These are phyloP conservation scores for Lycocorax pyrrhopterus DNA, from an alignment of 2,113 vertebrate species.

Conservation along the genomic window DNA sequence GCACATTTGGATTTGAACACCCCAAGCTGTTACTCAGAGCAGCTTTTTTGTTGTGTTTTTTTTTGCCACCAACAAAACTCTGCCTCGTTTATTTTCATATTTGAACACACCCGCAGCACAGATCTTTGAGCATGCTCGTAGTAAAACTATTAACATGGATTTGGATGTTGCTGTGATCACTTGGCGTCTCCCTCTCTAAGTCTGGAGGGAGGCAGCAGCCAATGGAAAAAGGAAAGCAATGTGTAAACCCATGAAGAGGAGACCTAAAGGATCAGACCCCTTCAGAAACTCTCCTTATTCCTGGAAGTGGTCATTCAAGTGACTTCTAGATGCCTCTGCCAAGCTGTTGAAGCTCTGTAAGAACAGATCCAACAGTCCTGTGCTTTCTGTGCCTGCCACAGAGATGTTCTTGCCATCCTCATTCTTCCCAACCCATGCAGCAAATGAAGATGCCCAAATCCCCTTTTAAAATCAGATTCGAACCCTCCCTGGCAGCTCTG, in stretches of 20 bases:
- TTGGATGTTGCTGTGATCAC: constrained; percentile 49
- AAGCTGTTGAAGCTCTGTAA: not conserved
- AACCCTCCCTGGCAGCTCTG: not conserved
- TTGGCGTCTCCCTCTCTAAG: not conserved
- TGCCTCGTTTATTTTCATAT: not conserved
- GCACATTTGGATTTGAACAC: constrained; percentile 39
- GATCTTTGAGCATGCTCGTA: not conserved
- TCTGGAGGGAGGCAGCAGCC: not conserved
- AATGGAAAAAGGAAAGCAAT: not conserved
- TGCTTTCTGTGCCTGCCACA: not conserved
- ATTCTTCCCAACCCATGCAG: not conserved
- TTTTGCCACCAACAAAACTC: not conserved
- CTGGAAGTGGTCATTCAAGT: not conserved
- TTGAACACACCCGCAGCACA: not conserved
- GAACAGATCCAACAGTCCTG: not conserved
- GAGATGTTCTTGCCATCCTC: not conserved
- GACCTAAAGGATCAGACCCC: not conserved
- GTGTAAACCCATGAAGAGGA: not conserved
- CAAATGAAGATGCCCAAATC: not conserved
- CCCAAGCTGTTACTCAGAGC: constrained; percentile 31
- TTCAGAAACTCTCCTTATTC: not conserved
- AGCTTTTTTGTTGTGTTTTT: not conserved
- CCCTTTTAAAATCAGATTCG: not conserved
- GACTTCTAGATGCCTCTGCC: not conserved
- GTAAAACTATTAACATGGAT: constrained; percentile 80